These are phyloP conservation scores for Neodon shergylaensis DNA, from an alignment of 2,113 vertebrate genomes.

Conservation along the genomic window DNA sequence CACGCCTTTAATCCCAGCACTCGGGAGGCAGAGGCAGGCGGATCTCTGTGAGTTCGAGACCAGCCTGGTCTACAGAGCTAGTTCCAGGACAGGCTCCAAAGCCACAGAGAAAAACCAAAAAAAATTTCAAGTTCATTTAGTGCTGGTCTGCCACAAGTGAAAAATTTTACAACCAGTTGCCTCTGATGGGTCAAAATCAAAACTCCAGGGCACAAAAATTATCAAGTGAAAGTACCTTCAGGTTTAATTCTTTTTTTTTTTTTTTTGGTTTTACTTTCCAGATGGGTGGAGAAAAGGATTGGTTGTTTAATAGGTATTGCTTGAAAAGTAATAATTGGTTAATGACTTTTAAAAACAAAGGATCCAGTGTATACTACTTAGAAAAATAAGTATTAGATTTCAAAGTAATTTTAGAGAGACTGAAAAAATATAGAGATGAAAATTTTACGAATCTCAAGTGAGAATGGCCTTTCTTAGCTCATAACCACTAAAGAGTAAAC, in stretches of 20 bases:
- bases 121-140: not conserved
- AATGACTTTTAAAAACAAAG: not conserved
- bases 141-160: not conserved
- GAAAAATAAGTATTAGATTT: not conserved
- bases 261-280: too few relatives aligned
- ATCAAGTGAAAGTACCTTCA: too few relatives aligned
- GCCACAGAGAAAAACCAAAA: too few relatives aligned
- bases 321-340: not conserved
- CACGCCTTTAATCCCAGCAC: too few relatives aligned
- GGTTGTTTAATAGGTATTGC: not conserved
- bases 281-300: not conserved
- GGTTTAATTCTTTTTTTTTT: too few relatives aligned
- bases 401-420: conserved; percentile 31
- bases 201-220: not conserved
- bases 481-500: not conserved
- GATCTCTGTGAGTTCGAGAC: too few relatives aligned
- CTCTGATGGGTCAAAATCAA: not conserved
- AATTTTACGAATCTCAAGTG: not conserved
- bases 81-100: too few relatives aligned
- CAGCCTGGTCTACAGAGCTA: too few relatives aligned
- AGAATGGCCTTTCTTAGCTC: not conserved
- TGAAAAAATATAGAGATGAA: not conserved
- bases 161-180: not conserved
- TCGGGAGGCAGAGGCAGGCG: too few relatives aligned
- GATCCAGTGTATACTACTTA: not conserved